These are phyloP conservation scores for Leptogaster cylindrica DNA, from an alignment of 2,888 invertebrate species.

Conservation along the genomic window DNA sequence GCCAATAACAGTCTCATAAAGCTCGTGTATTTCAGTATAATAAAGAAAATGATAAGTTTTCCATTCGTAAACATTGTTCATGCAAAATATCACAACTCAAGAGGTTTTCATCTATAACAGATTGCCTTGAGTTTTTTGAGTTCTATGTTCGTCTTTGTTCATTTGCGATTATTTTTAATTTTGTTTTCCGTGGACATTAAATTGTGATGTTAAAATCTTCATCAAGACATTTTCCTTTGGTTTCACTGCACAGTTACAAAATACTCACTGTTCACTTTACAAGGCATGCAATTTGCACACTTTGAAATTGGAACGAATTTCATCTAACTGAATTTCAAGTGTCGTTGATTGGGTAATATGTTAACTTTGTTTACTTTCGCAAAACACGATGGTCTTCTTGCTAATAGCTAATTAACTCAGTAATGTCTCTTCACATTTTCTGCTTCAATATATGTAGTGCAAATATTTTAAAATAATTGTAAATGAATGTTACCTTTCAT, in stretches of 20 bases:
- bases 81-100: slow-evolving; percentile 2
- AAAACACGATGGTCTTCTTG: neutral
- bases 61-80: slow-evolving; percentile 52
- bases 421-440: slow-evolving; percentile 24
- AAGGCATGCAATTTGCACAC: slow-evolving; percentile 2
- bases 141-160: neutral
- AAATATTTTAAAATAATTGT: slow-evolving; percentile 1
- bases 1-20: slow-evolving; percentile 50
- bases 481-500: slow-evolving; percentile 25
- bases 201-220: neutral
- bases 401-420: slow-evolving; percentile 2
- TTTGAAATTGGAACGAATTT: neutral
- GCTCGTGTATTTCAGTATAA: slow-evolving; percentile 50
- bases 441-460: neutral
- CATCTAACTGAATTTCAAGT: neutral
- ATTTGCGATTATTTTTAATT: neutral
- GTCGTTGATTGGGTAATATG: slow-evolving; percentile 9
- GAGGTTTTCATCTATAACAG: slow-evolving; percentile 9
- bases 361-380: slow-evolving; percentile 26
- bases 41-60: slow-evolving; percentile 51
- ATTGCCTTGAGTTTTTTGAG: slow-evolving; percentile 6
- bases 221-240: slow-evolving; percentile 23
- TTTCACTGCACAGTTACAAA: neutral
- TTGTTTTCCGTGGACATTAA: neutral
- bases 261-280: neutral